Conservation (phyloP, 2,888 invertebrate species). For the Cheilosia pagana region DNA sequence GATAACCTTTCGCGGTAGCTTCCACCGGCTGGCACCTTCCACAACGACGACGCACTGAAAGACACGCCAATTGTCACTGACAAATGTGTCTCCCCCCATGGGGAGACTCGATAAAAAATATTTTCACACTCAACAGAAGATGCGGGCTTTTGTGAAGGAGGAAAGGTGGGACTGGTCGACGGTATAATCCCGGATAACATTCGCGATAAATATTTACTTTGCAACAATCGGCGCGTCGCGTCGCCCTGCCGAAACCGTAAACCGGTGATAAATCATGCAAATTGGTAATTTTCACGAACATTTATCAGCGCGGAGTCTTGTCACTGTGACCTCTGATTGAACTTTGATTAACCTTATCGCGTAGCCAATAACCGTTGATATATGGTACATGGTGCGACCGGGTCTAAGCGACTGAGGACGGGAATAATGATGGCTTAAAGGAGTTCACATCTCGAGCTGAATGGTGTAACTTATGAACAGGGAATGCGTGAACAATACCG, state of each 20-base stretch:
- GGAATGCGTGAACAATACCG: too few species aligned
- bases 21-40: slow-evolving; percentile 17
- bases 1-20: slow-evolving; percentile 65
- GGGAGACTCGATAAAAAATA: slow-evolving; percentile 62
- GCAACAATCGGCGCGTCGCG: slow-evolving; percentile 23
- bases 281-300: slow-evolving; percentile 68
- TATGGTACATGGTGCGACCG: slow-evolving; percentile 5
- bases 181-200: slow-evolving; percentile 54
- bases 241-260: slow-evolving; percentile 46
- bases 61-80: slow-evolving; percentile 61
- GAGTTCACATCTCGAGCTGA: too few species aligned
- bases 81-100: slow-evolving; percentile 60
- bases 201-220: slow-evolving; percentile 67
- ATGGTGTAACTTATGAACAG: too few species aligned
- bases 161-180: slow-evolving; percentile 11
- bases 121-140: slow-evolving; percentile 58
- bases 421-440: too few species aligned
- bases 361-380: slow-evolving; percentile 29
- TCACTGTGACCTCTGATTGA: slow-evolving; percentile 46
- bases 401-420: too few species aligned
- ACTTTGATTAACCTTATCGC: slow-evolving; percentile 68
- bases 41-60: slow-evolving; percentile 13
- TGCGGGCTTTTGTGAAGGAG: slow-evolving; percentile 47
- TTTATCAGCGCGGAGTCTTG: slow-evolving; percentile 44
- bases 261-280: slow-evolving; percentile 60